Evolutionary conservation across 2,113 vertebrate genomes (phyloP).

Genomic region (Lutjanus erythropterus): DNA sequence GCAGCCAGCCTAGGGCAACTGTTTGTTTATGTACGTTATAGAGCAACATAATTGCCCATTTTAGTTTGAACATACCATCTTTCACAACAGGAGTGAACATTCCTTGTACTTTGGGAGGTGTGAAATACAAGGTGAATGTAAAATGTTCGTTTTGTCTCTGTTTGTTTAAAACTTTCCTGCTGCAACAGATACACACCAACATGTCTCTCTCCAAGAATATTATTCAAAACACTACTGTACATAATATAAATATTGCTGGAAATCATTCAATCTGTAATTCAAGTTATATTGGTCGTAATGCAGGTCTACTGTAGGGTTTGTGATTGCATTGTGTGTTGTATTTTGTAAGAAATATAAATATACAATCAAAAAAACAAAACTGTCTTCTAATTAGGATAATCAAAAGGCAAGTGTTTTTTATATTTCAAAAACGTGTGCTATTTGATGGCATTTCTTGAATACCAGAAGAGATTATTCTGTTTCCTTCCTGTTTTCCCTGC

Average conservation of each 20-base stretch:
- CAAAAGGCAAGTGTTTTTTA: neutral
- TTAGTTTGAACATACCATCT: neutral
- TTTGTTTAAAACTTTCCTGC: neutral
- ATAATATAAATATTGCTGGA: neutral
- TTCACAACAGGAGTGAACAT: neutral
- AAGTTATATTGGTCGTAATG: neutral
- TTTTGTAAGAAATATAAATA: neutral
- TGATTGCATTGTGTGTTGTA: neutral
- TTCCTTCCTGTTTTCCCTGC: constrained; percentile 8
- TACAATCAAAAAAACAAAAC: neutral
- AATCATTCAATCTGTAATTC: neutral
- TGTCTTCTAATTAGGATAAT: neutral
- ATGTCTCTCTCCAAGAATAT: neutral
- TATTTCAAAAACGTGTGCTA: no score
- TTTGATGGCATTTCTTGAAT: neutral
- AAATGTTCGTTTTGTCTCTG: neutral
- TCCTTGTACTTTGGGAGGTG: neutral
- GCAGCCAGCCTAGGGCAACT: constrained; percentile 4
- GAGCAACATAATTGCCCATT: neutral
- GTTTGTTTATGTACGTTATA: neutral
- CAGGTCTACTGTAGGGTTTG: neutral
- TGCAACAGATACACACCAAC: neutral
- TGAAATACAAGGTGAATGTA: neutral
- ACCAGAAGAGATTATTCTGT: neutral
- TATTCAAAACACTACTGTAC: neutral